Evolutionary conservation across 1,140 invertebrate genomes (phyloP).

Genomic region (Caenorhabditis brenneri): DNA sequence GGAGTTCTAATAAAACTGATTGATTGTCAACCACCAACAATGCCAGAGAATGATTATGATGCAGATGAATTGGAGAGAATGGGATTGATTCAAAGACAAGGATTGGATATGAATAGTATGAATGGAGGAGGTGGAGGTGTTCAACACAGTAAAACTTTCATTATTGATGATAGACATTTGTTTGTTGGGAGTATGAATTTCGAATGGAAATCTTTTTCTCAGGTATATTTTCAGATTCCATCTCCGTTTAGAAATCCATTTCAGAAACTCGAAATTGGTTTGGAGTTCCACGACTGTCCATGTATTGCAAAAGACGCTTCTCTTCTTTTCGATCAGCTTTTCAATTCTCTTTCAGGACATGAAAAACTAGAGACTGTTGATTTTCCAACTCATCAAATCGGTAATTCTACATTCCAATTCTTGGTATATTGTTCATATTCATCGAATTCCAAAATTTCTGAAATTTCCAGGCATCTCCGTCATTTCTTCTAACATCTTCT

Average conservation of each 20-base stretch:
- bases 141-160: constrained; percentile 22
- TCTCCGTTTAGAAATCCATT: not conserved
- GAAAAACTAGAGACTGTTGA: constrained; percentile 9
- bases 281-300: constrained; percentile 10
- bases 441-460: not conserved
- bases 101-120: constrained; percentile 20
- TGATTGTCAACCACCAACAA: constrained; percentile 13
- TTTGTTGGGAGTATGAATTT: constrained; percentile 35
- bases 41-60: constrained; percentile 7
- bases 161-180: not conserved
- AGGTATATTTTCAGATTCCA: not conserved
- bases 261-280: constrained; percentile 12
- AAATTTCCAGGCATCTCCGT: constrained; percentile 10
- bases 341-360: not conserved
- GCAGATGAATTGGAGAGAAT: constrained; percentile 18
- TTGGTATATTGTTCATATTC: not conserved
- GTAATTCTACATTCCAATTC: constrained; percentile 17
- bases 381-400: constrained; percentile 7
- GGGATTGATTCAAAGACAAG: constrained; percentile 26
- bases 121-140: constrained; percentile 16
- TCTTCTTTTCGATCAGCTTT: not conserved
- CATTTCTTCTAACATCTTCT: not conserved
- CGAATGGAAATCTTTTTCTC: constrained; percentile 16
- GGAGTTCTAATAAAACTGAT: constrained; percentile 13
- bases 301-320: constrained; percentile 20